Conservation (phyloP, 2,797 vertebrate species). For the Tachyglossus aculeatus region DNA sequence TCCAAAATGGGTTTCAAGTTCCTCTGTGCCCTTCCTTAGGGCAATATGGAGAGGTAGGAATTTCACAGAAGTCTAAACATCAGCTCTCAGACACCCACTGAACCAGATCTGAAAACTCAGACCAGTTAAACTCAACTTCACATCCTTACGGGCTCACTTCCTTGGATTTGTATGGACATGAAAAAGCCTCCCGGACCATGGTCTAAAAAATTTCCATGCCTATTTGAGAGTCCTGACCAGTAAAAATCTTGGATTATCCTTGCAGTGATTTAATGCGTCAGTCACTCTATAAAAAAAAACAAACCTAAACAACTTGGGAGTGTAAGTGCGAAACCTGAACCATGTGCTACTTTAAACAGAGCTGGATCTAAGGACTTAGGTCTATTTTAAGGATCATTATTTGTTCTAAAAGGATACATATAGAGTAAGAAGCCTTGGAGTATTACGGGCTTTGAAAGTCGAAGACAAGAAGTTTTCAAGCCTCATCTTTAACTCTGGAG, state of each 20-base stretch:
- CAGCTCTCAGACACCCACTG: too few species aligned
- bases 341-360: neutral
- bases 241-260: neutral
- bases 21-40: too few species aligned
- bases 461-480: conserved; percentile 85
- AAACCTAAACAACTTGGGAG: neutral
- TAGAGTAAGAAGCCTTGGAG: conserved; percentile 85
- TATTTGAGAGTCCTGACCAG: neutral
- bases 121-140: too few species aligned
- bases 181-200: too few species aligned
- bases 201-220: too few species aligned
- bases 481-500: conserved; percentile 81
- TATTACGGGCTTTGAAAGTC: conserved; percentile 81
- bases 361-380: neutral
- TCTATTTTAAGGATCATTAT: neutral
- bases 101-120: too few species aligned
- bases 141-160: too few species aligned
- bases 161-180: too few species aligned
- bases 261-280: too few species aligned
- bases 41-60: too few species aligned
- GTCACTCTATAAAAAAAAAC: neutral
- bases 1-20: too few species aligned
- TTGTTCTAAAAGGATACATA: conserved; percentile 89
- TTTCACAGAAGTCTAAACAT: too few species aligned
- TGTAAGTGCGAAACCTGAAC: neutral